A percentile compares a stretch with the other conserved stretches of the same genome.
Evolutionary conservation across 2,797 vertebrate species (phyloP).

Genomic region (Eospalax fontanierii): DNA sequence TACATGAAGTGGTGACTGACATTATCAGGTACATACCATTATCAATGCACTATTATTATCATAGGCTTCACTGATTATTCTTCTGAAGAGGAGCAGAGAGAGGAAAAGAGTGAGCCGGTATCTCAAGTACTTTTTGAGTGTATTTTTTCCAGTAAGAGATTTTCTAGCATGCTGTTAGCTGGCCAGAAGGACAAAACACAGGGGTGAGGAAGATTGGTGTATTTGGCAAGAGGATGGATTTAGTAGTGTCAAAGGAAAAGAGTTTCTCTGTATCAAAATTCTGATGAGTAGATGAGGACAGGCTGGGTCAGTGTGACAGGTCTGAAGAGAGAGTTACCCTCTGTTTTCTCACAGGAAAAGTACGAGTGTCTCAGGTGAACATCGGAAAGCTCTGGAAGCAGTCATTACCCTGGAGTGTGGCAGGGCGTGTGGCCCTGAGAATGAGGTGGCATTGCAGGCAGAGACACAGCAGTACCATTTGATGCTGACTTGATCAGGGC

Average conservation of each 20-base stretch:
- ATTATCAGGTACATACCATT: neutral
- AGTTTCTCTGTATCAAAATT: neutral
- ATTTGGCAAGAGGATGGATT: neutral
- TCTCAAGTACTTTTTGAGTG: accelerated
- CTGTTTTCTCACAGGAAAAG: neutral
- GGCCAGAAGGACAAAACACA: neutral
- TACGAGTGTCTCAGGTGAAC: neutral
- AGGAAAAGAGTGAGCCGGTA: neutral
- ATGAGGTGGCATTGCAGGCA: neutral
- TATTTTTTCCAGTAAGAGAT: neutral
- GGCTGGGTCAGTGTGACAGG: neutral
- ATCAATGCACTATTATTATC: neutral
- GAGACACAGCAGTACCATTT: too few species aligned
- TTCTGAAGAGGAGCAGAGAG: neutral
- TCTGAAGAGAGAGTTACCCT: neutral
- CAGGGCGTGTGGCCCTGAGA: accelerated
- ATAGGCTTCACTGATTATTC: neutral
- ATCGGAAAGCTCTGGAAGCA: accelerated
- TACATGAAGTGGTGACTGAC: neutral
- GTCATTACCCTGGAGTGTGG: neutral
- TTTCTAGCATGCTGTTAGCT: neutral
- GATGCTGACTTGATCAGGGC: neutral
- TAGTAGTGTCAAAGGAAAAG: neutral
- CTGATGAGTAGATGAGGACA: neutral
- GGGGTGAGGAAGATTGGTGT: neutral